A percentile compares a stretch with the other conserved stretches of the same genome.
Conservation (phyloP, 2,888 invertebrate species). For the Nebria brevicollis region DNA sequence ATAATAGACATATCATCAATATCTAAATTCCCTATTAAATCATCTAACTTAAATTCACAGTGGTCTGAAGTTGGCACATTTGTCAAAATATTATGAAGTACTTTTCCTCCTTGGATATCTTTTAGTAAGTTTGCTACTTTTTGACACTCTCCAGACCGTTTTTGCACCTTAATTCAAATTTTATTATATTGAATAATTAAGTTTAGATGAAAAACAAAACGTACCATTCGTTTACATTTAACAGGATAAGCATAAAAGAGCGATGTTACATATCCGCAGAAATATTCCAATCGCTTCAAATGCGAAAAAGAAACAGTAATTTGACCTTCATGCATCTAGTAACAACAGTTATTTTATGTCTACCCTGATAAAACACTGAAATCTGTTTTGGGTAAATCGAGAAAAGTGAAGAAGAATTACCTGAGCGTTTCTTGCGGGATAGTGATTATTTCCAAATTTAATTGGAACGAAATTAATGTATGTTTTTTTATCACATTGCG, state of each 20-base stretch:
- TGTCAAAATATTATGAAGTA: slow-evolving; percentile 64
- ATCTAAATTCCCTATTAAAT: slow-evolving; percentile 63
- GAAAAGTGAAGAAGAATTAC: slow-evolving; percentile 47
- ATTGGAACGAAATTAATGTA: slow-evolving; percentile 58
- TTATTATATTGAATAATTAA: slow-evolving; percentile 7
- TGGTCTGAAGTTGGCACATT: slow-evolving; percentile 52
- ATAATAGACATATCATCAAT: slow-evolving; percentile 63
- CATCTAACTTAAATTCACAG: slow-evolving; percentile 54
- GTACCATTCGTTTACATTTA: not conserved
- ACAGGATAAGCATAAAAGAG: slow-evolving; percentile 2
- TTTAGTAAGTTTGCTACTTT: slow-evolving; percentile 64
- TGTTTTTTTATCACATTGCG: slow-evolving; percentile 56
- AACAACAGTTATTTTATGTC: not conserved
- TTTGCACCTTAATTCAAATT: slow-evolving; percentile 60
- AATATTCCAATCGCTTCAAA: not conserved
- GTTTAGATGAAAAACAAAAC: not conserved
- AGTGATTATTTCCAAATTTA: slow-evolving; percentile 60
- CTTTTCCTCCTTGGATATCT: slow-evolving; percentile 63
- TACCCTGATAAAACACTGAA: not conserved
- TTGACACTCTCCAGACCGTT: slow-evolving; percentile 65
- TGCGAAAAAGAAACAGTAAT: not conserved
- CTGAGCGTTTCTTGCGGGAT: slow-evolving; percentile 60
- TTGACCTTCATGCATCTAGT: not conserved
- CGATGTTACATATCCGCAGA: not conserved
- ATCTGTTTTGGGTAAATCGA: not conserved